Evolutionary conservation across 2,888 invertebrate genomes (phyloP), one percentile per base, ranked within the genome.

Genomic region (Eudasyphora cyanicolor): DNA sequence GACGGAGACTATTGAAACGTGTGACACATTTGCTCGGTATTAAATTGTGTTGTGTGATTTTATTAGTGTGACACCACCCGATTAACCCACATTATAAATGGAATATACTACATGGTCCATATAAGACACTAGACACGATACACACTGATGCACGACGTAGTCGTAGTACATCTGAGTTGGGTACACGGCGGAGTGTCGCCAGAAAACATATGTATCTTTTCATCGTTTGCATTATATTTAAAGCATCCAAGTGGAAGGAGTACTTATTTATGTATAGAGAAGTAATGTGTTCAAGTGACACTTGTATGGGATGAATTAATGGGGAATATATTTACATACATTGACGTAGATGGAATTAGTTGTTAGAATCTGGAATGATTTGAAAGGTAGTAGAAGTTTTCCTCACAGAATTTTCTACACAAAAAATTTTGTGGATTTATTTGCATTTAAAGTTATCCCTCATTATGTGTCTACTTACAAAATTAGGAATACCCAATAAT

Each of bases 1-100:
- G 10, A 27, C 24, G 3, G 17, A 5, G 67, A 42, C 21, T 51
- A 49, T 49, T 70, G 29, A 14, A 70, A 32, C 19, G 21, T 71
- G 38, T 54, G 35, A 57, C 71, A 73, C 71, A 54, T 54, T 73
- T 73, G 35, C 35, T 54, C 24, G n/a, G 12, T 27, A 54, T 73
- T 73, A 57, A 57, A 73, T 73, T 73, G 64, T 64, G 35, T 71
- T 32, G n/a, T 73, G 71, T 73, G 71, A 73, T 73, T 73, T 73
- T 54, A 64, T 64, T 64, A 38, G 38, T 73, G 35, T 49, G 71
- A 54, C 71, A 35, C 45, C 17, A 35, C 35, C 71, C 54, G 71
- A 73, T 73, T 73, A 73, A 73, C 71, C 71, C 71, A 73, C 54
- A 73, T 73, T 57, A 54, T 73, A 35, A 54, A 7, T 70, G 49